Percentiles rank a stretch among this genome's conserved stretches.
Conservation (phyloP, 2,888 invertebrate species). For the Platycheirus albimanus region DNA sequence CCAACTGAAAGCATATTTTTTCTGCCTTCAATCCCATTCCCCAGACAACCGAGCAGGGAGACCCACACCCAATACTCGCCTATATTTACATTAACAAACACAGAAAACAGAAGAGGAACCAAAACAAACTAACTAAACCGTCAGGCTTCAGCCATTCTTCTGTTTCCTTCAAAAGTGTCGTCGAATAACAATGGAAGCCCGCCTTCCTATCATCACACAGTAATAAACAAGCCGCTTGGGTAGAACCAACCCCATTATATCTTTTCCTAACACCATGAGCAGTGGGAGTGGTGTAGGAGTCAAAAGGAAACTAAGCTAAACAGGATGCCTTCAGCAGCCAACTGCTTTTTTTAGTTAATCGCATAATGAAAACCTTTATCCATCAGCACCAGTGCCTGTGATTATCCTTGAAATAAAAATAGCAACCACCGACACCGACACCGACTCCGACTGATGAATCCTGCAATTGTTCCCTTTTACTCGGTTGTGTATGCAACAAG, state of each 20-base stretch:
- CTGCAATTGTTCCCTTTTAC: conserved; percentile 45
- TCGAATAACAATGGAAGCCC: conserved; percentile 54
- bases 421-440: conserved; percentile 29
- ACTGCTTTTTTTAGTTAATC: conserved; percentile 63
- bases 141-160: not conserved
- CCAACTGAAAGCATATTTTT: conserved; percentile 63
- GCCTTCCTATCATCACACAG: conserved; percentile 34
- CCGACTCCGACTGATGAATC: conserved; percentile 13
- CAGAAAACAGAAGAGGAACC: conserved; percentile 33
- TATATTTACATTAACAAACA: too few relatives aligned
- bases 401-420: conserved; percentile 54
- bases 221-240: conserved; percentile 48
- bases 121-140: conserved; percentile 39
- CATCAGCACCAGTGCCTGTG: conserved; percentile 66
- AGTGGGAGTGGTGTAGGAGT: not conserved
- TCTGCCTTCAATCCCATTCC: too few relatives aligned
- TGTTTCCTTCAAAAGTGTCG: conserved; percentile 31
- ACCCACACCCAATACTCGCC: too few relatives aligned
- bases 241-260: conserved; percentile 14
- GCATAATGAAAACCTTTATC: conserved; percentile 72
- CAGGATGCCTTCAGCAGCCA: conserved; percentile 39
- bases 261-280: not conserved
- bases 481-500: conserved; percentile 48
- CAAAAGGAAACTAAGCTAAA: conserved; percentile 10
- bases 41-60: too few relatives aligned